Percentiles rank a stretch among this genome's conserved stretches.
phyloP scores from a whole-genome alignment of 1,140 invertebrate genomes.

The Atta cephalotes region DNA sequence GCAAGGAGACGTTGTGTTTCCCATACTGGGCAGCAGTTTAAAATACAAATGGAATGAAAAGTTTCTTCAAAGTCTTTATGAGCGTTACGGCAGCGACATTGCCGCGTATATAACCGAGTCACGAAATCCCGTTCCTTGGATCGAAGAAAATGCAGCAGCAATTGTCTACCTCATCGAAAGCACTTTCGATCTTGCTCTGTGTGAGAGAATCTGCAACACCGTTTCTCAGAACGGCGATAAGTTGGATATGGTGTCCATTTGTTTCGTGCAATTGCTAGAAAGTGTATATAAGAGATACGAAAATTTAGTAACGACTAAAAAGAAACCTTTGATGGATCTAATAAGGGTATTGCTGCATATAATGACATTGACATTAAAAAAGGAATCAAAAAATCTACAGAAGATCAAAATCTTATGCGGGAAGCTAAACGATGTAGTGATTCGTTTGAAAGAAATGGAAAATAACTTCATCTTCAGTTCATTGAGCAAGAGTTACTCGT shows the following conservation, averaged over 20 bases:
- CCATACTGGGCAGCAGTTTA: conserved; percentile 79
- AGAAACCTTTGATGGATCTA: conserved; percentile 86
- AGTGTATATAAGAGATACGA: conserved; percentile 81
- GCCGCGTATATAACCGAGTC: conserved; percentile 76
- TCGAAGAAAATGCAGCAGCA: conserved; percentile 77
- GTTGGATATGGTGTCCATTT: conserved; percentile 76
- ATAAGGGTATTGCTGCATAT: conserved; percentile 87
- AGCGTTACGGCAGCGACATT: conserved; percentile 76
- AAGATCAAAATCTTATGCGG: conserved; percentile 84
- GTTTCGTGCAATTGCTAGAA: conserved; percentile 82
- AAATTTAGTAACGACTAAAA: conserved; percentile 72
- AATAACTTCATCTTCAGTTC: conserved; percentile 84
- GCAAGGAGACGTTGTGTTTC: conserved; percentile 76
- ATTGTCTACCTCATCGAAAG: conserved; percentile 79
- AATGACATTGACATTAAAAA: conserved; percentile 86
- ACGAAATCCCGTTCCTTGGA: conserved; percentile 74
- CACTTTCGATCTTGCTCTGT: conserved; percentile 77
- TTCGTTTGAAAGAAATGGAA: conserved; percentile 77
- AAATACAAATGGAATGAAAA: conserved; percentile 76
- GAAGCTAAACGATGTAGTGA: conserved; percentile 75
- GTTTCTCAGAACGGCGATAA: conserved; percentile 82
- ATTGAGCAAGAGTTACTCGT: conserved; percentile 87
- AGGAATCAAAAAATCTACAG: conserved; percentile 83
- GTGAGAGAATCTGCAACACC: conserved; percentile 73
- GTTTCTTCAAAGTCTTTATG: conserved; percentile 78